Evolutionary conservation across 2,797 vertebrate genomes (phyloP).

Genomic region (Sciurus carolinensis): DNA sequence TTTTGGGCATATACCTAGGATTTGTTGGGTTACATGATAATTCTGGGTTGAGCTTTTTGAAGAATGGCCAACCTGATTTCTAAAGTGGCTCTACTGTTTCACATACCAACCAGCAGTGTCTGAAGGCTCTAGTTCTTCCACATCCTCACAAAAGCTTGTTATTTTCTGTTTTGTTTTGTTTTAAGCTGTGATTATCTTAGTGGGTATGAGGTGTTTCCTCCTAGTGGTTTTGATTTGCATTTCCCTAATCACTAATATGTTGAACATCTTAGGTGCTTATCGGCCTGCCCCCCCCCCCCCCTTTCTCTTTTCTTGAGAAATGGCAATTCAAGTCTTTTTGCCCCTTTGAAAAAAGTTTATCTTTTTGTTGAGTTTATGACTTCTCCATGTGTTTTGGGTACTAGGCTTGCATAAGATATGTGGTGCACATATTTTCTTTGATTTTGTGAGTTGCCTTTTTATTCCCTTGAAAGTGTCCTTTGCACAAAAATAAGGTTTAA

Average conservation of each 20-base stretch:
- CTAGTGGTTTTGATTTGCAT: constrained; percentile 50
- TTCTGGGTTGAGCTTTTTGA: constrained; percentile 49
- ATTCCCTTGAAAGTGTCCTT: not conserved
- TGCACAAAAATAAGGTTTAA: constrained; percentile 47
- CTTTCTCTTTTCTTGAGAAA: not conserved
- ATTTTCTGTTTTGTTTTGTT: not conserved
- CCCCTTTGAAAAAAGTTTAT: constrained; percentile 4
- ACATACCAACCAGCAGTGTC: not conserved
- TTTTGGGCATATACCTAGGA: not conserved
- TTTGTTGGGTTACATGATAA: not conserved
- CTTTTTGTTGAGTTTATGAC: not conserved
- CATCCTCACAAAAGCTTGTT: not conserved
- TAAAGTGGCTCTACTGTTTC: constrained; percentile 40
- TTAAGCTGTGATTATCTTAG: not conserved
- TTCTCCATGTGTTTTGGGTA: constrained; percentile 13
- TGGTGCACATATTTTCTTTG: not conserved
- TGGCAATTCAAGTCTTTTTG: not conserved
- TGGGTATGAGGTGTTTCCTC: not conserved
- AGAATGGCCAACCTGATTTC: not conserved
- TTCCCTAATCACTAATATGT: not conserved
- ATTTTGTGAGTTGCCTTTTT: constrained; percentile 43
- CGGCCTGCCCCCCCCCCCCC: not conserved
- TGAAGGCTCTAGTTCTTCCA: not conserved
- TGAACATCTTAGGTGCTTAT: constrained; percentile 8
- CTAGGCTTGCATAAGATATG: not conserved